Percentiles rank a stretch among this genome's conserved stretches.
phyloP scores from a whole-genome alignment of 2,888 invertebrate species.

The Pedicia rivosa region DNA sequence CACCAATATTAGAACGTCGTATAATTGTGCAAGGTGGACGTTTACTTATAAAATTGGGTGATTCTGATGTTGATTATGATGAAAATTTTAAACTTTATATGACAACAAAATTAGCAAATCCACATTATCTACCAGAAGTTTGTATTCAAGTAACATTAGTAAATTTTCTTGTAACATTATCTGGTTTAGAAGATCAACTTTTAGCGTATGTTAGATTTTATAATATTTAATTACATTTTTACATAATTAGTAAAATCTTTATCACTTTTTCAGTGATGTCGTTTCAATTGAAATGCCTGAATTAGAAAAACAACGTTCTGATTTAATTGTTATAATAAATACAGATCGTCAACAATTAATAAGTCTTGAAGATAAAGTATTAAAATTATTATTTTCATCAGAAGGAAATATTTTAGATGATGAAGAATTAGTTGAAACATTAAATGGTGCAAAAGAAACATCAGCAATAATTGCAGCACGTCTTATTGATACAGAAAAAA shows the following conservation, averaged over 20 bases:
- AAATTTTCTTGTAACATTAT: conserved; percentile 82
- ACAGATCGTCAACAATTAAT: conserved; percentile 69
- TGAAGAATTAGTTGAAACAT: conserved; percentile 78
- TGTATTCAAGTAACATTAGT: conserved; percentile 86
- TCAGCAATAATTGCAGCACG: conserved; percentile 82
- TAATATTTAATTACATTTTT: conserved; percentile 1
- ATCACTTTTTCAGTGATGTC: conserved; percentile 43
- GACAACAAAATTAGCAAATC: conserved; percentile 83
- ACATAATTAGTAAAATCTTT: conserved; percentile 6
- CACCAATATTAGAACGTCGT: conserved; percentile 67
- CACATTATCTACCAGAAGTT: conserved; percentile 84
- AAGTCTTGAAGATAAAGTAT: conserved; percentile 78
- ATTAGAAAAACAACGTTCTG: conserved; percentile 64
- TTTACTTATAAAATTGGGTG: conserved; percentile 67
- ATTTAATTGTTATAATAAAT: conserved; percentile 72
- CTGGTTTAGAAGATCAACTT: conserved; percentile 82
- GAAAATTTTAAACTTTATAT: conserved; percentile 72
- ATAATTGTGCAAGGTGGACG: conserved; percentile 59
- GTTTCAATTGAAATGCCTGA: conserved; percentile 85
- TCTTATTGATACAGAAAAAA: conserved; percentile 69
- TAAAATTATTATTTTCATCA: conserved; percentile 63
- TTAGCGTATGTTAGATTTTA: conserved; percentile 54
- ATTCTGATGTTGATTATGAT: conserved; percentile 81
- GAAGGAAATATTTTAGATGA: conserved; percentile 88
- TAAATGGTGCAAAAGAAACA: conserved; percentile 83